Percentiles rank a stretch among this genome's conserved stretches.
Evolutionary conservation across 2,888 invertebrate genomes (phyloP).

Genomic region (Hydropsyche betteni): DNA sequence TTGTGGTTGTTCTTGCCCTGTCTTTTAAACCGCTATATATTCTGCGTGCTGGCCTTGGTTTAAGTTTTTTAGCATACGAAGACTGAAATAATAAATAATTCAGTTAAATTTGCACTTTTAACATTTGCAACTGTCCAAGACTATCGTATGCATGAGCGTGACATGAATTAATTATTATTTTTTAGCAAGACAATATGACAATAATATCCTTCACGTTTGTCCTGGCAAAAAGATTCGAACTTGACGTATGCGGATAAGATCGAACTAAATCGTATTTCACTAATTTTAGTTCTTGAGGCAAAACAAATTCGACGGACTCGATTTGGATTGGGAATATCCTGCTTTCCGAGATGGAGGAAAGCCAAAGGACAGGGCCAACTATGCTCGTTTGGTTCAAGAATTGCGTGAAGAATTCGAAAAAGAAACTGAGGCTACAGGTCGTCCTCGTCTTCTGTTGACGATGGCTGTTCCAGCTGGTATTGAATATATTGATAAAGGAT

Average conservation of each 20-base stretch:
- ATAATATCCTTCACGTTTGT: no score
- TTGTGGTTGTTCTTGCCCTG: no score
- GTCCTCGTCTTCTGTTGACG: conserved; percentile 80
- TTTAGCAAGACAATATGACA: no score
- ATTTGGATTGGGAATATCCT: conserved; percentile 93
- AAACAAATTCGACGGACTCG: conserved; percentile 92
- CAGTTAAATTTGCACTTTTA: no score
- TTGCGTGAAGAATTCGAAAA: conserved; percentile 88
- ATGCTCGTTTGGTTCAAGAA: conserved; percentile 88
- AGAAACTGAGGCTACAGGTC: conserved; percentile 85
- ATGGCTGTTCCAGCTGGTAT: conserved; percentile 96
- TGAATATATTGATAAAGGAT: conserved; percentile 93
- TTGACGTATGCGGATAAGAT: not conserved
- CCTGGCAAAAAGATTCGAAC: no score
- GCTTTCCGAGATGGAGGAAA: conserved; percentile 83
- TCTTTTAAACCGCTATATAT: no score
- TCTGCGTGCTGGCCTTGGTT: no score
- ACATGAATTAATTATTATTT: no score
- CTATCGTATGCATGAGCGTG: no score
- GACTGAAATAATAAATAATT: no score
- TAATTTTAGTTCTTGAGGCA: conserved; percentile 76
- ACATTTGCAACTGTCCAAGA: no score
- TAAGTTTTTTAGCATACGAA: no score
- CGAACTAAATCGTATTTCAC: not conserved
- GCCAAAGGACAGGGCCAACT: conserved; percentile 85